Evolutionary conservation across 1,140 invertebrate genomes (phyloP), one percentile per base, ranked within the genome.

Genomic region (Drosophila saltans): DNA sequence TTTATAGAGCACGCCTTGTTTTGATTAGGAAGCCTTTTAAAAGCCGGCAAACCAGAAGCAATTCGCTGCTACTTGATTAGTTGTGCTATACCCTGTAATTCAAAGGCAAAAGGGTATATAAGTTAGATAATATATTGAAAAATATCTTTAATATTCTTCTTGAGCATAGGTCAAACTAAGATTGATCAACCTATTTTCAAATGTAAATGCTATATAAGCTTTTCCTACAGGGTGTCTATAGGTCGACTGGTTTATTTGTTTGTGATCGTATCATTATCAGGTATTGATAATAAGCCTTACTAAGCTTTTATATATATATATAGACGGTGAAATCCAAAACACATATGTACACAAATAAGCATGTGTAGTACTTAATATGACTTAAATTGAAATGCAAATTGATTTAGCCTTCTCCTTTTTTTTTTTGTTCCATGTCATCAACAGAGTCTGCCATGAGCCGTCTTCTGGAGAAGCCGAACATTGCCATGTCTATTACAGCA

Each of bases 391-490:
- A 52, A 78, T 81, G n/a, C 28, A 58, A 75, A 70, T 72, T 78
- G 45, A 77, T 75, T 67, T 55, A 30, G 66, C 45, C 11, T 66
- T 43, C 21, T 59, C 10, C 16, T 16, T 16, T 16, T 16, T 16
- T 16, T 16, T 36, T 45, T 33, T 41, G 3, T 39, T 24, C 57
- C 10, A 2, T 16, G 7, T 58, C 56, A 3, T 8, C 2, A 33
- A 39, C 40, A 75, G 82, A 92, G 91, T 91, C 82, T 91, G 84
- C 90, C 77, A 92, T 92, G 91, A 91, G 91, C 88, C 90, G 84
- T 81, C 88, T 92, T 77, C 70, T 92, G 69, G 91, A 92, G 72
- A 91, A 91, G 78, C 88, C 86, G 63, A 91, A 91, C 78, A 91
- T 92, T 72, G 78, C 88, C 81, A 90, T 92, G 91, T 86, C 91